A percentile compares a stretch with the other conserved stretches of the same genome.
Conservation (phyloP, 2,888 invertebrate species). For the Axea sp. region DNA sequence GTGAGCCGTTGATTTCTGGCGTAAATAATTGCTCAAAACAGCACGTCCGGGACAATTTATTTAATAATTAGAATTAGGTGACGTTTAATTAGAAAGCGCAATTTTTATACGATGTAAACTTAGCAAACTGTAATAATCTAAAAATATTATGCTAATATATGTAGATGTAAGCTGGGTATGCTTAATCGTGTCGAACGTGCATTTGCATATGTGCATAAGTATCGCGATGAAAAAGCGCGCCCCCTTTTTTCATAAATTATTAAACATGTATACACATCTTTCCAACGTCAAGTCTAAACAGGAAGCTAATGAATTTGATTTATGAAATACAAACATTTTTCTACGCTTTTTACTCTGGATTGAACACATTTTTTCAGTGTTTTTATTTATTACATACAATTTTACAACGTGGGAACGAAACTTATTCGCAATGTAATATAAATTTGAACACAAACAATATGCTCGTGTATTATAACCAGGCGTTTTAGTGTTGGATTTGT, state of each 20-base stretch:
- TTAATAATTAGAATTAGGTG: slow-evolving; percentile 27
- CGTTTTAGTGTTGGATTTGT: slow-evolving; percentile 14
- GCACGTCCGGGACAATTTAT: too few relatives aligned
- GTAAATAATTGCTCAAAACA: too few relatives aligned
- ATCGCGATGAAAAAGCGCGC: slow-evolving; percentile 31
- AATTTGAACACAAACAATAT: slow-evolving; percentile 9
- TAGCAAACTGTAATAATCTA: slow-evolving; percentile 36
- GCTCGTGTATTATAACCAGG: slow-evolving; percentile 20
- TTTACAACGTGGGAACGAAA: too few relatives aligned
- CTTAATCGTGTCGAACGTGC: slow-evolving; percentile 59
- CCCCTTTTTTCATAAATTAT: slow-evolving; percentile 54
- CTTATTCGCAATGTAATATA: slow-evolving; percentile 25
- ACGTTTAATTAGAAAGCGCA: slow-evolving; percentile 19
- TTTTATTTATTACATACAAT: neutral
- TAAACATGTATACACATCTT: slow-evolving; percentile 39
- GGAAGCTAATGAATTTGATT: slow-evolving; percentile 19
- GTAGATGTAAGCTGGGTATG: slow-evolving; percentile 49
- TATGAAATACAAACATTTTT: slow-evolving; percentile 23
- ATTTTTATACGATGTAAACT: slow-evolving; percentile 23
- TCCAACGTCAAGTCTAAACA: slow-evolving; percentile 1
- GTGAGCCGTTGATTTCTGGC: too few relatives aligned
- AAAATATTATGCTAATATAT: slow-evolving; percentile 53
- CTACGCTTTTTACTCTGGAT: neutral
- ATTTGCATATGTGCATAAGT: slow-evolving; percentile 57
- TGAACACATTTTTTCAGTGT: neutral